Percentiles rank a stretch among this genome's conserved stretches.
Evolutionary conservation across 2,113 vertebrate genomes (phyloP).

Genomic region (Paramormyrops kingsleyae): DNA sequence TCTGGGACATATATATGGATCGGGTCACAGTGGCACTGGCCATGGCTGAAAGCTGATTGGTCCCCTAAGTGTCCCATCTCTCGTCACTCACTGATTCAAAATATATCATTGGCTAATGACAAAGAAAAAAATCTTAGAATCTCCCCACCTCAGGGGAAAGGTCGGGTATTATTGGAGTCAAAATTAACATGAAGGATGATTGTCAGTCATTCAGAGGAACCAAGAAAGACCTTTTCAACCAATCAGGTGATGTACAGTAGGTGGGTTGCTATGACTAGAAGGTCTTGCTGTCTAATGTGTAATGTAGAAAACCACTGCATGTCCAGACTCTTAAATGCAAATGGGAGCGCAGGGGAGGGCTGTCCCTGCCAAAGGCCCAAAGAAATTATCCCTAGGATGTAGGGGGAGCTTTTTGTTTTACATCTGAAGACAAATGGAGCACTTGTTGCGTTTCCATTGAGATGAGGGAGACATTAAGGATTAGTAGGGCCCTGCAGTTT

Average conservation of each 20-base stretch:
- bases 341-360: background rate
- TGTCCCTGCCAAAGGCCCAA: background rate
- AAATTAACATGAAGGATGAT: background rate
- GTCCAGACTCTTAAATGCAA: background rate
- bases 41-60: too few relatives aligned
- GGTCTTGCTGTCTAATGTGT: background rate
- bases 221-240: background rate
- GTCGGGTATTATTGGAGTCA: background rate
- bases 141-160: background rate
- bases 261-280: background rate
- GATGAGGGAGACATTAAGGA: background rate
- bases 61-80: too few relatives aligned
- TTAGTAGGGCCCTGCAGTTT: background rate
- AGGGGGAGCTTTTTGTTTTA: background rate
- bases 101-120: too few relatives aligned
- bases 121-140: background rate
- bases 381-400: background rate
- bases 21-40: too few relatives aligned
- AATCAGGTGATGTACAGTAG: background rate
- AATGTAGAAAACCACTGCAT: background rate
- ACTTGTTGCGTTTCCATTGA: background rate
- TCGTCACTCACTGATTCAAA: too few relatives aligned
- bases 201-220: background rate
- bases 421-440: background rate
- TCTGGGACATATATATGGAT: too few relatives aligned